A percentile compares a stretch with the other conserved stretches of the same genome.
These are phyloP conservation scores for Sanderia malayensis DNA, from an alignment of 30 jellyfish, hydroid and myxozoan genomes.

Conservation along the genomic window DNA sequence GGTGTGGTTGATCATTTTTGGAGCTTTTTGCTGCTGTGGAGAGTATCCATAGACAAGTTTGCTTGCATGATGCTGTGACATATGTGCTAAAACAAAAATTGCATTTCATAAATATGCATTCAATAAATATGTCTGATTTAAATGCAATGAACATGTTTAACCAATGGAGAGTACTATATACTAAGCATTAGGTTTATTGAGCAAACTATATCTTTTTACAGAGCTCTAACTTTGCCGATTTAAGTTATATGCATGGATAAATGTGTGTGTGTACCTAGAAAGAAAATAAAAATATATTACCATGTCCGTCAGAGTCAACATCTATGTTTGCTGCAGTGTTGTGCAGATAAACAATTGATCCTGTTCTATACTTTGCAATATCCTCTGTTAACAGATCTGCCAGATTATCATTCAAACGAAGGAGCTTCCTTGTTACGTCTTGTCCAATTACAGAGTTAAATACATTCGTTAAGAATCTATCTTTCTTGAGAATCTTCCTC, in stretches of 20 bases:
- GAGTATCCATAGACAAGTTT: neutral
- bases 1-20: neutral
- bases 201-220: too few species aligned
- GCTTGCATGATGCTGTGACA: neutral
- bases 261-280: too few species aligned
- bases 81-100: too few species aligned
- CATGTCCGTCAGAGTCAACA: neutral
- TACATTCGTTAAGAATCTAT: slow-evolving; percentile 49
- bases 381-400: slow-evolving; percentile 11
- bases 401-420: slow-evolving; percentile 7
- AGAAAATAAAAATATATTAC: neutral
- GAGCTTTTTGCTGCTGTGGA: neutral
- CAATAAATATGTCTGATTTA: too few species aligned
- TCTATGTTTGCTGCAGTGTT: neutral
- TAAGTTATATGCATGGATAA: neutral
- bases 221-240: too few species aligned
- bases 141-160: too few species aligned
- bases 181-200: too few species aligned
- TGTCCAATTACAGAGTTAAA: slow-evolving; percentile 72
- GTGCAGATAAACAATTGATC: slow-evolving; percentile 43
- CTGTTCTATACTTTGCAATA: slow-evolving; percentile 8
- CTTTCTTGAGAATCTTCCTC: slow-evolving; percentile 37
- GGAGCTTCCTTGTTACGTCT: slow-evolving; percentile 71
- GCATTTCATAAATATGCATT: too few species aligned
- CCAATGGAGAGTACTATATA: too few species aligned